Base-by-base conservation (phyloP, 2,113 vertebrate species). In the Caranx melampygus region DNA sequence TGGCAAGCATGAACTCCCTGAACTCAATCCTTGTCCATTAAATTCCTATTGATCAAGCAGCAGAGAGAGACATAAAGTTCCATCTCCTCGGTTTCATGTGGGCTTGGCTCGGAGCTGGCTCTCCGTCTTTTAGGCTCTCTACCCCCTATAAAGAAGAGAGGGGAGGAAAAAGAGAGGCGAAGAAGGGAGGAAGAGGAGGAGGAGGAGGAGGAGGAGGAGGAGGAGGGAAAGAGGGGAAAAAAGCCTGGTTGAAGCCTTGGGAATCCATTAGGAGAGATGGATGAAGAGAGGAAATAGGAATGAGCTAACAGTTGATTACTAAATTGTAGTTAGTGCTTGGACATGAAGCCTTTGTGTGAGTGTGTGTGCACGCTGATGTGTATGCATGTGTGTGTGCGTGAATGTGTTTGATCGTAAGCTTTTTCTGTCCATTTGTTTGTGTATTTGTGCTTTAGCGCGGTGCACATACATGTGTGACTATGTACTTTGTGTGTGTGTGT, bases 1-100 rank as follows among this genome's bases (percentile, higher is more conserved):
- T 91, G 86, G 94, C 90, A 89, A 92, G 90, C 89, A 93, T 93
- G 93, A 94, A 94, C 93, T 94, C 92, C 83, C 91, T 93, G 94
- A 94, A 94, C 92, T 93, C 92, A 85, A 92, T 92, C 90, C 93
- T 90, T 93, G 93, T 94, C 91, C 91, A 92, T 94, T 93, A 93
- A 92, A 93, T 92, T 93, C 90, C 90, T 92, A 93, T 93, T 93
- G 93, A 94, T 95, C 92, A 93, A 91, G 91, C 87, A 92, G 89
- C 82, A 88, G 81, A 91, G 88, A 88, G 83, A 91, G 89, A 92
- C 90, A 88, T 91, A 88, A 90, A 92, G 89, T 92, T 92, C 89
- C 89, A 91, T 92, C 92, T 89, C 90, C 82, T 81, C 67, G 62
- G 87, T 85, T 93, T 91, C 87, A 90, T 89, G 84, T 83, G 86